Percentiles rank a stretch among this genome's conserved stretches.
Conservation (phyloP, 2,888 invertebrate species). For the Cylindroiulus punctatus region DNA sequence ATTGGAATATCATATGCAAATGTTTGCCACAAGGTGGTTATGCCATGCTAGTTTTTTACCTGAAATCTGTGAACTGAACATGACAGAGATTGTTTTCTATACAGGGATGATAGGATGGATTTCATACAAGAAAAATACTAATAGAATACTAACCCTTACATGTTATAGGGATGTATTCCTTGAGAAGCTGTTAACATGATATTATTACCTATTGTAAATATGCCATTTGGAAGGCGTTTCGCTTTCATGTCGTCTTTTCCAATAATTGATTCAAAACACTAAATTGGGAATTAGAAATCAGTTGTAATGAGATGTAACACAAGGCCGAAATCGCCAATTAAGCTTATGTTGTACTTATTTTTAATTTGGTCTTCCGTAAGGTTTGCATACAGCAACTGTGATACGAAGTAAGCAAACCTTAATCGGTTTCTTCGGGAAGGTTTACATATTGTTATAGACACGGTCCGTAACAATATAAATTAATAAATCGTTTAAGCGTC, state of each 20-base stretch:
- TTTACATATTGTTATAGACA: neutral
- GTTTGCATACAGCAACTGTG: slow-evolving; percentile 17
- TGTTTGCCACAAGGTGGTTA: neutral
- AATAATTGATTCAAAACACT: neutral
- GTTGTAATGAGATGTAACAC: neutral
- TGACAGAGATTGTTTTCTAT: neutral
- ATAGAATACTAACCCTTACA: slow-evolving; percentile 8
- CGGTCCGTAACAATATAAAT: neutral
- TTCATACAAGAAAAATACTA: neutral
- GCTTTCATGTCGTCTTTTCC: neutral
- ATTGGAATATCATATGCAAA: neutral
- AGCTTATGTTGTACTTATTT: slow-evolving; percentile 2
- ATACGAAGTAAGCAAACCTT: neutral
- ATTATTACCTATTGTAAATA: slow-evolving; percentile 34
- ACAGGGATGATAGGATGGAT: neutral
- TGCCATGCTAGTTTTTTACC: neutral
- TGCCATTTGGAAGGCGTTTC: slow-evolving; percentile 27
- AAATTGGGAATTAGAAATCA: slow-evolving; percentile 13
- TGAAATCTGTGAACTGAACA: neutral
- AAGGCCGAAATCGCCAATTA: slow-evolving; percentile 7
- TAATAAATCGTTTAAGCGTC: neutral
- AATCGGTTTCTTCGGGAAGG: neutral
- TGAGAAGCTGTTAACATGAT: slow-evolving; percentile 4
- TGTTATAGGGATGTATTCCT: neutral
- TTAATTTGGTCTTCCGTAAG: slow-evolving; percentile 22